Evolutionary conservation across 2,113 vertebrate species (phyloP), one percentile per base, ranked within the genome.

Genomic region (Xenopus laevis): DNA sequence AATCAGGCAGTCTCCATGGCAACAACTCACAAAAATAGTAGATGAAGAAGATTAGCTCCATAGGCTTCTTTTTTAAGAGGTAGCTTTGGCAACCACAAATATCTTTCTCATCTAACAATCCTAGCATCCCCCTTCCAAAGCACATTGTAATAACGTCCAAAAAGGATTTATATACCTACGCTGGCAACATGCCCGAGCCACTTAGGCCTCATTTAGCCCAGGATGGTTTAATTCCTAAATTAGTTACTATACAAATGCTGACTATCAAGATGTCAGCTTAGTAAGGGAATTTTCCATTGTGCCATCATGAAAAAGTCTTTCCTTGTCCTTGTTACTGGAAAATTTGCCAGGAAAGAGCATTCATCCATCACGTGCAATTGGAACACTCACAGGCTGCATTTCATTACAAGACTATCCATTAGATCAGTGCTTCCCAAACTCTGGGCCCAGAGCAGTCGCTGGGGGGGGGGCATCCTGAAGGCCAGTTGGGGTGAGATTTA

Each of bases 201-300:
- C 53, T 55, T 55, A 16, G 13, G 53, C 15, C 17, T 55, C 17
- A n/a, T 55, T 55, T 55, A 55, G 53, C 53, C 17, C 53, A 55
- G 17, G 53, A 55, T 55, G 53, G 53, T 55, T 55, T 55, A 55
- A 55, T 55, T 55, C 53, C 16, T 55, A 7, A 55, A 55, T 55
- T 55, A 55, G 53, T 18, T 55, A 16, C 53, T 7, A 2, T 55
- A 55, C 17, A 55, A 55, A 55, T 55, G 53, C 53, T 55, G 53
- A n/a, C 53, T 55, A 55, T 55, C 16, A 55, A 55, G 53, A 55
- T 55, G 53, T 55, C 53, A 55, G 53, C 53, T 55, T 55, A 55
- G 15, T 55, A n/a, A 55, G 53, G 15, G 8, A 55, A n/a, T n/a
- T 55, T 55, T 55, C 53, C 17, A 55, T 55, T 9, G 16, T n/a